Percentiles rank a stretch among this genome's conserved stretches.
phyloP scores from a whole-genome alignment of 1,140 invertebrate genomes.

The Saccostrea cuccullata region DNA sequence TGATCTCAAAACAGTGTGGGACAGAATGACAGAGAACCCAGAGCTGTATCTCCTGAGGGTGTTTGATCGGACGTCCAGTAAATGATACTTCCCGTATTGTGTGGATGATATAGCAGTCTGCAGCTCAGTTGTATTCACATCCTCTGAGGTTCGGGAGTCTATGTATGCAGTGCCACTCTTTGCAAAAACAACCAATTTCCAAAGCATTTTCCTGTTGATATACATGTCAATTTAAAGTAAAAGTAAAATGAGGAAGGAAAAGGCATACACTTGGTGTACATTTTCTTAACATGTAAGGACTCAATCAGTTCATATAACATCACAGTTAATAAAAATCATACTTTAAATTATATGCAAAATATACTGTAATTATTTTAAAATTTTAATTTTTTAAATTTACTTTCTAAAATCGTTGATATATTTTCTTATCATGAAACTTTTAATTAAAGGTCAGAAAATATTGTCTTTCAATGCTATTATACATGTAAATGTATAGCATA shows the following conservation, averaged over 20 bases:
- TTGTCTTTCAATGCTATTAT: neutral
- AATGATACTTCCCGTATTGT: neutral
- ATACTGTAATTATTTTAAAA: too few relatives aligned
- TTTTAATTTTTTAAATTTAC: too few relatives aligned
- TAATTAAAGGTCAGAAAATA: neutral
- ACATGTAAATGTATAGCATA: neutral
- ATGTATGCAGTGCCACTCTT: conserved; percentile 21
- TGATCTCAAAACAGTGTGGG: conserved; percentile 21
- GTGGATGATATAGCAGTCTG: conserved; percentile 25
- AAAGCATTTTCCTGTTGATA: conserved; percentile 43
- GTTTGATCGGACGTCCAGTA: neutral
- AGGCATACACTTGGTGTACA: neutral
- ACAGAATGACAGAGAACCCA: conserved; percentile 35
- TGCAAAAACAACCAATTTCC: conserved; percentile 44
- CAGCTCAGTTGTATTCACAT: conserved; percentile 44
- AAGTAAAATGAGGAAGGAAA: neutral
- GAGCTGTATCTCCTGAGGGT: conserved; percentile 38
- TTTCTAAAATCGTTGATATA: too few relatives aligned
- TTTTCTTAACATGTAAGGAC: too few relatives aligned
- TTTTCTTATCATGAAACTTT: neutral
- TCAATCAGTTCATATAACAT: too few relatives aligned
- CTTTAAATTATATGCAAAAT: too few relatives aligned
- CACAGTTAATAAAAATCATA: too few relatives aligned
- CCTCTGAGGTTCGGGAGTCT: conserved; percentile 32
- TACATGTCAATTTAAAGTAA: neutral